phyloP scores from a whole-genome alignment of 2,888 invertebrate genomes.

The Lepidocyrtinus sp. region DNA sequence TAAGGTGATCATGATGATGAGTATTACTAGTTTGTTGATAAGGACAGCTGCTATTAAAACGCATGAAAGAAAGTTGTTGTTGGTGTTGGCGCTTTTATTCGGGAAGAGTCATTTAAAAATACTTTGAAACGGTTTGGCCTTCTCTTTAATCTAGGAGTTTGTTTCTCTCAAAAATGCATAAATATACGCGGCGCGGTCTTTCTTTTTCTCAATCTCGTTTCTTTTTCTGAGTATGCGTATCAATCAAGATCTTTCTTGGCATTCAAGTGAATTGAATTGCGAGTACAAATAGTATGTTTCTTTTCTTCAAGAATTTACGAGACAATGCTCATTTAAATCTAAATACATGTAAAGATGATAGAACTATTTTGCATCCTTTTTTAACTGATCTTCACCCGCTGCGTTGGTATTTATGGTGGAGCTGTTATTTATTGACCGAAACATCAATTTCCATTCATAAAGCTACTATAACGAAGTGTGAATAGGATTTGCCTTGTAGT shows the following conservation, averaged over 20 bases:
- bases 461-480: neutral
- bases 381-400: neutral
- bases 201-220: neutral
- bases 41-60: conserved; percentile 19
- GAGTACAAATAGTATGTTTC: no score
- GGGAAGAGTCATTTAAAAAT: neutral
- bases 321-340: no score
- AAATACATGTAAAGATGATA: no score
- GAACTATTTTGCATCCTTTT: no score
- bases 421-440: neutral
- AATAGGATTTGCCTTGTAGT: no score
- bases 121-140: neutral
- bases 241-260: neutral
- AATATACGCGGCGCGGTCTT: neutral
- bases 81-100: neutral
- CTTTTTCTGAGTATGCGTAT: neutral
- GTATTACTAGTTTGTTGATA: neutral
- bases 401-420: neutral
- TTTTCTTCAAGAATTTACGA: no score
- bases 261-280: no score
- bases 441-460: neutral
- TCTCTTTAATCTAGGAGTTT: neutral
- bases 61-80: neutral
- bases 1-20: conserved; percentile 12
- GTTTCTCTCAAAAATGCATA: neutral